Conservation (phyloP, 2,797 vertebrate genomes). For the Otus scops region DNA sequence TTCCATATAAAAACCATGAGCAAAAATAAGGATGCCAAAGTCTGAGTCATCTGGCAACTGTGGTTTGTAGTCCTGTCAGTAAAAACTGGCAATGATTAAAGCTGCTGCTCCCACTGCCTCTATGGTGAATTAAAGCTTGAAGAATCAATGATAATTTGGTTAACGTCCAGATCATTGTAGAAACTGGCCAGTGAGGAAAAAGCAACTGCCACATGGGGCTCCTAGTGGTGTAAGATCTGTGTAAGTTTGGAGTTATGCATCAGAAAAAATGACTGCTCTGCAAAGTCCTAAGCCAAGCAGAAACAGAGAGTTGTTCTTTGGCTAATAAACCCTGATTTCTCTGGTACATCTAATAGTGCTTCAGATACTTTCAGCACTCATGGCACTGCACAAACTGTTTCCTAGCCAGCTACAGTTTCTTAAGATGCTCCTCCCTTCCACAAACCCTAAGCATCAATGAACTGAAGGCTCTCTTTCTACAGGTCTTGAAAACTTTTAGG, state of each 20-base stretch:
- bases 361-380: background rate
- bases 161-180: slow-evolving; percentile 35
- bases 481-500: background rate
- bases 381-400: background rate
- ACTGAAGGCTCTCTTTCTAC: background rate
- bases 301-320: background rate
- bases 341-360: background rate
- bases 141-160: slow-evolving; percentile 38
- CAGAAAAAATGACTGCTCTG: slow-evolving; percentile 29
- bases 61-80: slow-evolving; percentile 29
- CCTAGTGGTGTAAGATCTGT: background rate
- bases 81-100: slow-evolving; percentile 55
- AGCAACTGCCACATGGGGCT: background rate
- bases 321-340: background rate
- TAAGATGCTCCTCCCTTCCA: background rate
- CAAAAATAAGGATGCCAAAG: slow-evolving; percentile 43
- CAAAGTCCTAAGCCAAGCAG: slow-evolving; percentile 1
- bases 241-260: slow-evolving; percentile 8
- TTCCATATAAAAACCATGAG: slow-evolving; percentile 59
- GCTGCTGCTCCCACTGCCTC: slow-evolving; percentile 33
- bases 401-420: background rate
- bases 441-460: background rate
- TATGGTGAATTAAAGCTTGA: slow-evolving; percentile 29
- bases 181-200: slow-evolving; percentile 33
- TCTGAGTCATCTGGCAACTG: slow-evolving; percentile 58